Conservation (phyloP, 2,113 vertebrate genomes). For the Plecotus auritus region DNA sequence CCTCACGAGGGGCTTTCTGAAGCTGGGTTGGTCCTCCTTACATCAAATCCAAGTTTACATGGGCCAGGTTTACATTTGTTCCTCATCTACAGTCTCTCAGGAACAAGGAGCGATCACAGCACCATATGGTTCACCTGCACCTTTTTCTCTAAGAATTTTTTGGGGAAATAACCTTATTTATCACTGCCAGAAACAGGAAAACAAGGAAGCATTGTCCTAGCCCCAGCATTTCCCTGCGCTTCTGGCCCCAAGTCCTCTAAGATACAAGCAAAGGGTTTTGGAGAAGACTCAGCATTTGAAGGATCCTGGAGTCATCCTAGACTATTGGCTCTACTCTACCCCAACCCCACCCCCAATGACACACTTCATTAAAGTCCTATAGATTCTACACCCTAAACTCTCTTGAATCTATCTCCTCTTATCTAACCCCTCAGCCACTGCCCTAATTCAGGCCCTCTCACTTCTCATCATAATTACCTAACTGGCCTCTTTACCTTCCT, state of each 20-base stretch:
- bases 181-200: not conserved
- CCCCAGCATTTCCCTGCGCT: not conserved
- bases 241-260: not conserved
- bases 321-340: not conserved
- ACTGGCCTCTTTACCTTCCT: not conserved
- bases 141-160: slow-evolving; percentile 9
- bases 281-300: slow-evolving; percentile 3
- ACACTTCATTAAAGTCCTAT: not conserved
- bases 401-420: not conserved
- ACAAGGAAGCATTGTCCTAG: not conserved
- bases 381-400: not conserved
- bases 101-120: not conserved
- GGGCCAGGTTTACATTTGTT: not conserved
- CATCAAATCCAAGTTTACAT: not conserved
- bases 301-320: not conserved
- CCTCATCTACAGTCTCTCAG: not conserved
- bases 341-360: not conserved
- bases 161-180: not conserved
- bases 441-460: not conserved
- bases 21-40: not conserved
- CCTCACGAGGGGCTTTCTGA: not conserved
- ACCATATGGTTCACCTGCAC: not conserved
- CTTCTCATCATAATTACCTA: not conserved
- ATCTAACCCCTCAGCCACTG: not conserved
- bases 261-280: not conserved